Evolutionary conservation across 2,888 invertebrate genomes (phyloP), one percentile per base, ranked within the genome.

Genomic region (Tridacna crocea): DNA sequence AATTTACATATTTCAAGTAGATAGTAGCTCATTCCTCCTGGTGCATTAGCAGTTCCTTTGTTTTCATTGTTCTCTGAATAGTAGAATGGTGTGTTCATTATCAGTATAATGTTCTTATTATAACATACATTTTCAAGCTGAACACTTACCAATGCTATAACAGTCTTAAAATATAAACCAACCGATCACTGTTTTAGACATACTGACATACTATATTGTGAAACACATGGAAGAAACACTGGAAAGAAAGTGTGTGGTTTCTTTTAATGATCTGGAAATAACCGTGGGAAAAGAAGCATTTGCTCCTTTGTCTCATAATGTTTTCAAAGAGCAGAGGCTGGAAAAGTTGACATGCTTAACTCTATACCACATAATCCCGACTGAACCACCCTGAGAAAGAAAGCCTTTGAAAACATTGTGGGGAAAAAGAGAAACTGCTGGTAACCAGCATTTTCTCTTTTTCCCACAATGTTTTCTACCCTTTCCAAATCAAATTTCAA

Each of bases 1-100:
- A 55, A 83, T 76, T 87, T 87, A 87, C 87, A 87, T 80, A 80
- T 84, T 82, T 87, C 87, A 72, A 87, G 76, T 58, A 87, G 82
- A 80, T 80, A 87, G 80, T 87, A 84, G 61, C 79, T 80, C 84
- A 87, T 84, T 47, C 84, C 87, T 74, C 82, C 82, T 12, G 79
- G 81, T 72, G 77, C 80, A 73, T 60, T 60, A 19, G 73, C 60
- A 36, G 73, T 73, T 60, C 73, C 58, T 58, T 36, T 73, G 60
- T 60, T 60, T 60, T 73, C 73, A 58, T 73, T 60, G 36, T 60
- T 36, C 58, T 73, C 73, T 73, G 73, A 26, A 36, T 58, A 46
- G 22, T 61, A 55, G 10, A 19, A 55, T 55, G 55, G n/a, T 55
- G 55, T 1, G 1, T 19, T 55, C 55, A 55, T 13, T 17, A 12